These are phyloP conservation scores for Brachypodius melanocephalos DNA, from an alignment of 2,113 vertebrate species.

Conservation along the genomic window DNA sequence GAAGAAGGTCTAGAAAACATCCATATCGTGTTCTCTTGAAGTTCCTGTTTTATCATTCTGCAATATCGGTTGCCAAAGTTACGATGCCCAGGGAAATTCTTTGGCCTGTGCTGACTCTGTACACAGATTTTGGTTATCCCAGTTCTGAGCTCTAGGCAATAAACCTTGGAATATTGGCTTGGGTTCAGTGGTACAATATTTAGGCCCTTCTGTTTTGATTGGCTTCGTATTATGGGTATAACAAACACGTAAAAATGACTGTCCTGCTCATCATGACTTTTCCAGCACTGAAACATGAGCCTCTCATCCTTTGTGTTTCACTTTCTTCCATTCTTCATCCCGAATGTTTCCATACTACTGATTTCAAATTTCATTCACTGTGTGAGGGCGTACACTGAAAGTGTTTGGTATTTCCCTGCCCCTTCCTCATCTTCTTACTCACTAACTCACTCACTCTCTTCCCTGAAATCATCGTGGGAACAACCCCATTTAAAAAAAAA, in stretches of 20 bases:
- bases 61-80: background rate
- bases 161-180: background rate
- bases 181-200: background rate
- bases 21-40: background rate
- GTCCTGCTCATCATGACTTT: background rate
- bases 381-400: background rate
- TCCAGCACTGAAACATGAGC: constrained; percentile 1
- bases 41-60: background rate
- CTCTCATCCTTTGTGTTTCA: background rate
- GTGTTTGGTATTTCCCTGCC: constrained; percentile 22
- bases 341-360: background rate
- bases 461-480: constrained; percentile 15
- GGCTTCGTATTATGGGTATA: background rate
- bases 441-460: background rate
- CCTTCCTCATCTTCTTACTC: constrained; percentile 21
- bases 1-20: background rate
- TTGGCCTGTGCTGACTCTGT: background rate
- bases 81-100: background rate
- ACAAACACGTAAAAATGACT: background rate
- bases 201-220: background rate
- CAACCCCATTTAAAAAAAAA: background rate
- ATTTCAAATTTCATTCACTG: background rate
- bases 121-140: background rate
- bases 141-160: background rate
- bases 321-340: constrained; percentile 18